Conservation (phyloP, 2,113 vertebrate species). For the Lepus americanus region DNA sequence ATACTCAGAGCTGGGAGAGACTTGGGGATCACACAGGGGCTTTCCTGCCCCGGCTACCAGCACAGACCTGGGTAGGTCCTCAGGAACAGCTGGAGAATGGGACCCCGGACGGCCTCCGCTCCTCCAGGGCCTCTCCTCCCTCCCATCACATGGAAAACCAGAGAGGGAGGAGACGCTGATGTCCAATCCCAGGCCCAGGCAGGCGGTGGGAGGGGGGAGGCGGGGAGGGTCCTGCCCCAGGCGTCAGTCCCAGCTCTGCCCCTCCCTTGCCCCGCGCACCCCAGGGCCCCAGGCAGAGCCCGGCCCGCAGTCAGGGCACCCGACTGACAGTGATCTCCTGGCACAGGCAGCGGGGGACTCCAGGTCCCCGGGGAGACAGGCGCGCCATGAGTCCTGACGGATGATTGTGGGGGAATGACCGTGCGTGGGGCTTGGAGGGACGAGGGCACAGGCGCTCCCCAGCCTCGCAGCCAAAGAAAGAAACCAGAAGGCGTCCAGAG, state of each 20-base stretch:
- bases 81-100: background rate
- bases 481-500: background rate
- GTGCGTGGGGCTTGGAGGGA: accelerated
- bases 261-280: background rate
- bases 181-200: background rate
- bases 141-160: background rate
- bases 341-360: background rate
- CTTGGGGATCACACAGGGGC: background rate
- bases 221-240: background rate
- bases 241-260: accelerated
- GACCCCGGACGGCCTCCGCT: too few species aligned
- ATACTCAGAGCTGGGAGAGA: background rate
- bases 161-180: too few species aligned
- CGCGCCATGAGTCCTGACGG: constrained; percentile 12
- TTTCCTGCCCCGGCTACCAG: background rate
- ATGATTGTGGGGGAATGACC: background rate
- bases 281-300: background rate
- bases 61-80: too few species aligned
- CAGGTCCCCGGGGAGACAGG: background rate
- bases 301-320: background rate
- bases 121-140: too few species aligned
- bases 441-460: accelerated
- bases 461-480: accelerated
- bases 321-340: background rate
- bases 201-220: background rate